A percentile compares a stretch with the other conserved stretches of the same genome.
Conservation (phyloP, 1,140 invertebrate genomes). For the Heliconius himera region DNA sequence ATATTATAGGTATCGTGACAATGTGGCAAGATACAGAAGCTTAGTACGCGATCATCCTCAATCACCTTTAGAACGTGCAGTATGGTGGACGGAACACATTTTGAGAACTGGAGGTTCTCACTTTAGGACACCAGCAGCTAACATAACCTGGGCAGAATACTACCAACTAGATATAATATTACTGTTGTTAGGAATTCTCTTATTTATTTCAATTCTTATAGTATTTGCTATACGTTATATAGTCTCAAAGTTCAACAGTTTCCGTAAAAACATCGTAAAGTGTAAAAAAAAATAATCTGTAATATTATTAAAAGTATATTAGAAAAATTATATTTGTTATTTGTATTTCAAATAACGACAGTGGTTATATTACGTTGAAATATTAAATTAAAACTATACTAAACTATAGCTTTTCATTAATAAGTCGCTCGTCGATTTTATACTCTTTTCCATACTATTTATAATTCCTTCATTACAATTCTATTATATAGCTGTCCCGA, state of each 20-base stretch:
- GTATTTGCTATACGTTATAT: background rate
- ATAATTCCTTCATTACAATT: no score
- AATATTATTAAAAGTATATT: background rate
- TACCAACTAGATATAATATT: constrained; percentile 46
- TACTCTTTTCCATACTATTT: no score
- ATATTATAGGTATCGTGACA: background rate
- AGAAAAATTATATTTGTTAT: background rate
- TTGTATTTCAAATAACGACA: background rate
- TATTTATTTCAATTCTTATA: background rate
- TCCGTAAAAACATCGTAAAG: background rate
- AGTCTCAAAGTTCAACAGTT: background rate
- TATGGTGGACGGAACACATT: constrained; percentile 83
- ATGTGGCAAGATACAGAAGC: constrained; percentile 17
- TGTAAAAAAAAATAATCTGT: background rate
- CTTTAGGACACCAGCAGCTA: constrained; percentile 60
- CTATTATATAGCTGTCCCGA: no score
- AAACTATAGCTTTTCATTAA: background rate
- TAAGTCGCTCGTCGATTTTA: background rate
- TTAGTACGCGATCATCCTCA: constrained; percentile 39
- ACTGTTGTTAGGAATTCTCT: background rate
- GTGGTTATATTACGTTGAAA: background rate
- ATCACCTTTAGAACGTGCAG: constrained; percentile 60
- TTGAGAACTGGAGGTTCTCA: constrained; percentile 78
- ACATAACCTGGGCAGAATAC: constrained; percentile 51
- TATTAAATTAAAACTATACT: background rate